phyloP scores from a whole-genome alignment of 2,888 invertebrate genomes.

The Drosophila maculinotata region DNA sequence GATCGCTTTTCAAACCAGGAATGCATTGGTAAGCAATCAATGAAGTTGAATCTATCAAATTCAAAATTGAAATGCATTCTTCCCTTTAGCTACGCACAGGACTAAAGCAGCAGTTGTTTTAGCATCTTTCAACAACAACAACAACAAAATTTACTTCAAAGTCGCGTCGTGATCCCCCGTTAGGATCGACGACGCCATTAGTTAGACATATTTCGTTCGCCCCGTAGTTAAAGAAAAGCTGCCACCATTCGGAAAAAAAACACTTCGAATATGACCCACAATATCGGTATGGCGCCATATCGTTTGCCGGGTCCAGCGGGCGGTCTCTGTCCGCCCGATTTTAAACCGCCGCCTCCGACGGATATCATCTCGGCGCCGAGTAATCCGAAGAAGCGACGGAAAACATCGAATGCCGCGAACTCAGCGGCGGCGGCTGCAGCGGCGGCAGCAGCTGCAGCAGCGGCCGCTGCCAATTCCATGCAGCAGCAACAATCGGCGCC shows the following conservation, averaged over 20 bases:
- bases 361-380: slow-evolving; percentile 91
- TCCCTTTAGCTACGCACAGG: slow-evolving; percentile 2
- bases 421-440: slow-evolving; percentile 86
- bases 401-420: slow-evolving; percentile 89
- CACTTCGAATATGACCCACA: slow-evolving; percentile 89
- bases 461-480: slow-evolving; percentile 85
- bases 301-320: slow-evolving; percentile 89
- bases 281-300: slow-evolving; percentile 93
- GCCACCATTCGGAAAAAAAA: slow-evolving; percentile 85
- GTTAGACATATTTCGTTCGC: slow-evolving; percentile 60
- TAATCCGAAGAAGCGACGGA: slow-evolving; percentile 94
- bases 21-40: slow-evolving; percentile 38
- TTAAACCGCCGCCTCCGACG: slow-evolving; percentile 88
- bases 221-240: slow-evolving; percentile 79
- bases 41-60: neutral
- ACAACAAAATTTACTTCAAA: slow-evolving; percentile 7
- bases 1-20: slow-evolving; percentile 1
- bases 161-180: slow-evolving; percentile 69
- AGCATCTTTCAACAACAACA: neutral
- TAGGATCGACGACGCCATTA: slow-evolving; percentile 70
- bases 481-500: slow-evolving; percentile 90
- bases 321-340: slow-evolving; percentile 90
- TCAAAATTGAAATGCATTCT: slow-evolving; percentile 4
- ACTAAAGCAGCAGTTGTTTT: neutral
- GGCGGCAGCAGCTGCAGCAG: slow-evolving; percentile 83